A percentile compares a stretch with the other conserved stretches of the same genome.
These are phyloP conservation scores for Macrosiphum euphorbiae DNA, from an alignment of 2,888 invertebrate genomes.

Conservation along the genomic window DNA sequence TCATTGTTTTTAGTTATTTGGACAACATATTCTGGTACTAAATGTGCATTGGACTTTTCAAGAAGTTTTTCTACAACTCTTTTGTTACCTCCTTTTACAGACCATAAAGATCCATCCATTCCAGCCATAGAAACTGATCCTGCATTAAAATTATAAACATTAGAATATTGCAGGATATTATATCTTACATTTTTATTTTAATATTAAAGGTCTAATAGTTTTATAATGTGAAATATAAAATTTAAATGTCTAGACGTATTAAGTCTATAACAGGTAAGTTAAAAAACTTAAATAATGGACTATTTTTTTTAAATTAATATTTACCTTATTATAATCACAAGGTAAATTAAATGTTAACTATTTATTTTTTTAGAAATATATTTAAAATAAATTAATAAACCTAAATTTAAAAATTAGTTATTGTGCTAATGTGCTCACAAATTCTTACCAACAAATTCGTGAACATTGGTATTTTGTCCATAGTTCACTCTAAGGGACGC, in stretches of 20 bases:
- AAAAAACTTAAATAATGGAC: neutral
- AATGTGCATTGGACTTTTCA: slow-evolving; percentile 70
- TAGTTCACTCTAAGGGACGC: slow-evolving; percentile 75
- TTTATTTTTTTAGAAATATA: neutral
- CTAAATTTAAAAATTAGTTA: neutral
- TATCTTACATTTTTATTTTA: neutral
- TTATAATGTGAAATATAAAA: neutral
- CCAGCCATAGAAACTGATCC: slow-evolving; percentile 73
- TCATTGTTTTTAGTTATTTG: slow-evolving; percentile 68
- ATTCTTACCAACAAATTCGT: slow-evolving; percentile 73
- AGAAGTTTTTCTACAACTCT: slow-evolving; percentile 71
- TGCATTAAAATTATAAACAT: slow-evolving; percentile 65
- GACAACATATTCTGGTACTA: slow-evolving; percentile 70
- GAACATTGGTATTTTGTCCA: slow-evolving; percentile 74
- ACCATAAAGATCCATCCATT: slow-evolving; percentile 73
- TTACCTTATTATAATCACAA: neutral
- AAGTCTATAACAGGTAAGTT: neutral
- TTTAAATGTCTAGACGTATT: neutral
- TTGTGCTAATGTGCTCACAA: too few species aligned
- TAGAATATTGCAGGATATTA: slow-evolving; percentile 5
- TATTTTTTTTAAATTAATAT: neutral
- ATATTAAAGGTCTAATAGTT: neutral
- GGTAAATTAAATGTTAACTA: neutral
- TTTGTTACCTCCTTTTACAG: slow-evolving; percentile 76
- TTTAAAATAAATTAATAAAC: neutral